Evolutionary conservation across 2,113 vertebrate genomes (phyloP).

Genomic region (Apus apus): DNA sequence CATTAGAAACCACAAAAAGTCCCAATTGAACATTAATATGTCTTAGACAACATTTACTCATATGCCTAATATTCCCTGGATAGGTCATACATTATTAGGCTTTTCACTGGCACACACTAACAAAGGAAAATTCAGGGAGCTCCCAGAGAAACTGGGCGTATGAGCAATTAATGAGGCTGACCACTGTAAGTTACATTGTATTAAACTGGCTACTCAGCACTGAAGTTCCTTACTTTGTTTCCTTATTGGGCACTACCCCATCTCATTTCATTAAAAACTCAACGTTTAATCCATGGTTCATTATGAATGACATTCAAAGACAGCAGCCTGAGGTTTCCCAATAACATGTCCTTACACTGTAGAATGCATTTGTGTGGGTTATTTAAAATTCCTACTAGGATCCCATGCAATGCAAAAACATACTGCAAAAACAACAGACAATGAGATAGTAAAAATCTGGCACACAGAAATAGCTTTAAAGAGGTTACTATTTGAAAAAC

Average conservation of each 20-base stretch:
- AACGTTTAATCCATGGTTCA: not conserved
- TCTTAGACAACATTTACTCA: slow-evolving; percentile 30
- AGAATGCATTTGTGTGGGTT: not conserved
- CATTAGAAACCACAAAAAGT: slow-evolving; percentile 37
- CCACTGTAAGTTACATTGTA: not conserved
- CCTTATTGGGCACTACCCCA: not conserved
- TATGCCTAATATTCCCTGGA: not conserved
- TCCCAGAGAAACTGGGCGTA: not conserved
- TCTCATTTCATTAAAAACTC: not conserved
- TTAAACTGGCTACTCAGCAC: not conserved
- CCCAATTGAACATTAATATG: not conserved
- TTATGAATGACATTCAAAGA: not conserved
- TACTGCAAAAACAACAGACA: not conserved
- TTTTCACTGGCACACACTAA: not conserved
- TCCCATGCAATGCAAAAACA: not conserved
- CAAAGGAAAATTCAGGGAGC: not conserved
- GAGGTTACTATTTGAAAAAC: not conserved
- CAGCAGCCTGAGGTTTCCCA: not conserved
- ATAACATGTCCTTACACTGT: not conserved
- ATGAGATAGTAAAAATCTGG: not conserved
- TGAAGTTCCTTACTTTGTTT: not conserved
- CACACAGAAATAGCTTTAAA: not conserved
- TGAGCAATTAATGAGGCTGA: not conserved
- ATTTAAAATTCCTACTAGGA: not conserved
- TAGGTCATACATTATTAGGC: not conserved